phyloP scores from a whole-genome alignment of 2,888 invertebrate genomes.

The Ethmia dodecea region DNA sequence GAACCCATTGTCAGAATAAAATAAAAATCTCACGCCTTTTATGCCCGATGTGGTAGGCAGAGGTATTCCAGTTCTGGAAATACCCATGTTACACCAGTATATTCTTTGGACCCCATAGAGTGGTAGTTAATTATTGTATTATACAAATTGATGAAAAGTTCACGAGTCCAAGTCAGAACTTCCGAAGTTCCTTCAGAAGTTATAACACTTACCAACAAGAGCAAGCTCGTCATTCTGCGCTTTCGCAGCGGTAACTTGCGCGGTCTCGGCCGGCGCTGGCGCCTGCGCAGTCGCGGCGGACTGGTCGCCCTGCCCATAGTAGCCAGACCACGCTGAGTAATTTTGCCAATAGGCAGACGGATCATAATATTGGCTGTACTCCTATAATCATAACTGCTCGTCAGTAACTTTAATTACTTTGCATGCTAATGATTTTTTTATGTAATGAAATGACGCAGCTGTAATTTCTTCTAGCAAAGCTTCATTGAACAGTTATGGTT shows the following conservation, averaged over 20 bases:
- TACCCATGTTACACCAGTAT: too few relatives aligned
- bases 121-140: too few relatives aligned
- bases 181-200: too few relatives aligned
- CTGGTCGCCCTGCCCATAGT: constrained; percentile 84
- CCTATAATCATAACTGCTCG: constrained; percentile 56
- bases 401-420: constrained; percentile 25
- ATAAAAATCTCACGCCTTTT: too few relatives aligned
- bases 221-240: constrained; percentile 82
- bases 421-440: constrained; percentile 8
- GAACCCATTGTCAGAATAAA: too few relatives aligned
- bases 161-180: too few relatives aligned
- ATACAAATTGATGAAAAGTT: too few relatives aligned
- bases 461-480: constrained; percentile 10
- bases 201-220: constrained; percentile 79
- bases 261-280: constrained; percentile 42
- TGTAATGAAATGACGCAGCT: constrained; percentile 8
- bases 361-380: constrained; percentile 89
- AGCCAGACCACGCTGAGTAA: constrained; percentile 88
- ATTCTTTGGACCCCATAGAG: too few relatives aligned
- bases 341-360: constrained; percentile 92
- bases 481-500: neutral
- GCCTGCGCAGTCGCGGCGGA: constrained; percentile 48
- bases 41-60: too few relatives aligned
- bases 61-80: too few relatives aligned
- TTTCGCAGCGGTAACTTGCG: constrained; percentile 44